Conservation (phyloP, 2,797 vertebrate species). For the Alosa sapidissima region DNA sequence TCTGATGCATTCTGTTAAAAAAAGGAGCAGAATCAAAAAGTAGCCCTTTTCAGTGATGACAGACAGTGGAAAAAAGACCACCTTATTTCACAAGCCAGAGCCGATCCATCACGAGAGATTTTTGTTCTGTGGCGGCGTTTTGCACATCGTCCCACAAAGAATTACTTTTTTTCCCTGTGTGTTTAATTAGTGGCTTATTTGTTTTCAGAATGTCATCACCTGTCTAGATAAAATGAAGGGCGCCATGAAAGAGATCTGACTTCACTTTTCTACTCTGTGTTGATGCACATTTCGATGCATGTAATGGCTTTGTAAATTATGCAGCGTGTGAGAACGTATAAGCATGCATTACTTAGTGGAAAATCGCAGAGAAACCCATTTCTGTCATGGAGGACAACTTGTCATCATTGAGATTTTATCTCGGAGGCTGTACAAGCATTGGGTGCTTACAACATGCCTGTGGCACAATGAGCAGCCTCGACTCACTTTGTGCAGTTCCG, state of each 20-base stretch:
- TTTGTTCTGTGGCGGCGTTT: constrained; percentile 22
- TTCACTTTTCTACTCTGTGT: neutral
- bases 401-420: constrained; percentile 16
- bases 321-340: constrained; percentile 2
- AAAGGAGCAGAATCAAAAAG: constrained; percentile 38
- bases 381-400: constrained; percentile 5
- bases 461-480: neutral
- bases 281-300: neutral
- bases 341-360: constrained; percentile 15
- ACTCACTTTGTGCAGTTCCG: constrained; percentile 11
- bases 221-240: constrained; percentile 22
- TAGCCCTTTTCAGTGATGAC: constrained; percentile 37
- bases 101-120: constrained; percentile 6
- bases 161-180: constrained; percentile 24
- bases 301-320: constrained; percentile 21
- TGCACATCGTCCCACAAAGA: constrained; percentile 28
- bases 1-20: constrained; percentile 26
- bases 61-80: neutral
- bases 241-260: constrained; percentile 10
- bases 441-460: constrained; percentile 14
- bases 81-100: constrained; percentile 23
- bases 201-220: constrained; percentile 54
- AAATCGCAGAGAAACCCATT: constrained; percentile 15
- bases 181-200: constrained; percentile 52
- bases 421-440: neutral